phyloP scores from a whole-genome alignment of 2,888 invertebrate species.

The Ptychoptera contaminata region DNA sequence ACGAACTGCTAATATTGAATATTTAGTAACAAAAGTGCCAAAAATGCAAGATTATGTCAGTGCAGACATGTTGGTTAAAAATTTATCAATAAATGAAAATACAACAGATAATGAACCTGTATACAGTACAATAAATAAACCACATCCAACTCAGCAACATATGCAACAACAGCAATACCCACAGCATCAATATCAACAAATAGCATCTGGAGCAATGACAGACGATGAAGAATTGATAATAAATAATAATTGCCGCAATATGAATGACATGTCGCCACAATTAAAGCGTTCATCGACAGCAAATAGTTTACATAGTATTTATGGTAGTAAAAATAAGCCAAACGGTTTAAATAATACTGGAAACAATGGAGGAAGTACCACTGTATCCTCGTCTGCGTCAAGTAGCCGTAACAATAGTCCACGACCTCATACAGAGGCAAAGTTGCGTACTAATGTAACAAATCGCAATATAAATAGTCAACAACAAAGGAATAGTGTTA shows the following conservation, averaged over 20 bases:
- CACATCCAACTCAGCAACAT: background rate
- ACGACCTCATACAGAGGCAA: constrained; percentile 40
- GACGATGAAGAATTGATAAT: constrained; percentile 6
- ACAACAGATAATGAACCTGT: constrained; percentile 30
- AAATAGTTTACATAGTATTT: constrained; percentile 16
- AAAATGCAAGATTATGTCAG: constrained; percentile 21
- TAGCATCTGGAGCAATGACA: constrained; percentile 10
- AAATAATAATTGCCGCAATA: constrained; percentile 6
- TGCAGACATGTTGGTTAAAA: constrained; percentile 10
- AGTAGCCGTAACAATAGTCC: constrained; percentile 45
- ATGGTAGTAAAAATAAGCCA: constrained; percentile 18
- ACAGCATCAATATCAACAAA: too few relatives aligned
- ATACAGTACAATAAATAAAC: constrained; percentile 12
- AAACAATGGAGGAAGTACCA: constrained; percentile 19
- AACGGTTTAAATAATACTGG: constrained; percentile 33
- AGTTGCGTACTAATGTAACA: constrained; percentile 35
- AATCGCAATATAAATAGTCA: constrained; percentile 32
- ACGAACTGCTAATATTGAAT: constrained; percentile 34
- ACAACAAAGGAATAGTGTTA: constrained; percentile 21
- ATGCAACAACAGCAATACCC: too few relatives aligned
- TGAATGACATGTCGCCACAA: constrained; percentile 9
- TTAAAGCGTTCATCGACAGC: constrained; percentile 13
- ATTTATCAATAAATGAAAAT: constrained; percentile 10
- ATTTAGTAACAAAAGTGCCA: constrained; percentile 25
- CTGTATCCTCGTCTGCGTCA: constrained; percentile 31